Base-by-base conservation (phyloP, 2,113 vertebrate genomes). In the Poeciliopsis prolifica region DNA sequence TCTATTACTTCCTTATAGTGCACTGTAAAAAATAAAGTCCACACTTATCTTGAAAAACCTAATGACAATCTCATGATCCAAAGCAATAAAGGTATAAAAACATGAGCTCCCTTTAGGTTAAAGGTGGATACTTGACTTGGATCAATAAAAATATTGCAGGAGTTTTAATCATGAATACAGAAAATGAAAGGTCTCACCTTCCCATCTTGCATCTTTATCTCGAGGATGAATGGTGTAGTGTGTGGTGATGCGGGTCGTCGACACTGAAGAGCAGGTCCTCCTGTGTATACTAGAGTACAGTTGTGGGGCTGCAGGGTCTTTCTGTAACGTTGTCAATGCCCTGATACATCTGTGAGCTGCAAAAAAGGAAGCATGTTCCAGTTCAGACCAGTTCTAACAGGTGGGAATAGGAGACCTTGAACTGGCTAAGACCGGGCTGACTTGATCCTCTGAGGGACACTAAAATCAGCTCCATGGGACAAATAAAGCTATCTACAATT, bases 161-260 rank as follows among this genome's bases (percentile, higher is more conserved):
- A 19, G 31, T n/a, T 72, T 3, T 37, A 30, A 60, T 22, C 37
- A 24, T 37, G 30, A 29, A 5, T 24, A 22, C 17, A 67, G 15
- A 29, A 26, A n/a, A 31, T 31, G 12, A 17, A 51, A 60, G 1
- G 2, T 12, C 87, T 86, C 87, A 97, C 98, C 97, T 94, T 98
- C 95, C 98, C 98, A 99, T 93, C 98, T 94, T 61, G 96, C 84
- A 91, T 99, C 98, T 80, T 97, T 96, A 9, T 98, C 96, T 70
- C 98, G 94, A 58, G 97, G 93, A 71, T 93, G 92, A 82, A 99
- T 76, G 2, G 96, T 97, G 80, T 99, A 99, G 83, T 99, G 98
- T 0, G 98, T 97, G 29, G 98, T 99, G 76, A 99, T 97, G 31
- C 87, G 95, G 77, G 97, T 95, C 15, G 93, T 88, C 0, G 89